A percentile compares a stretch with the other conserved stretches of the same genome.
These are phyloP conservation scores for Eueides isabella DNA, from an alignment of 1,140 invertebrate genomes.

Conservation along the genomic window DNA sequence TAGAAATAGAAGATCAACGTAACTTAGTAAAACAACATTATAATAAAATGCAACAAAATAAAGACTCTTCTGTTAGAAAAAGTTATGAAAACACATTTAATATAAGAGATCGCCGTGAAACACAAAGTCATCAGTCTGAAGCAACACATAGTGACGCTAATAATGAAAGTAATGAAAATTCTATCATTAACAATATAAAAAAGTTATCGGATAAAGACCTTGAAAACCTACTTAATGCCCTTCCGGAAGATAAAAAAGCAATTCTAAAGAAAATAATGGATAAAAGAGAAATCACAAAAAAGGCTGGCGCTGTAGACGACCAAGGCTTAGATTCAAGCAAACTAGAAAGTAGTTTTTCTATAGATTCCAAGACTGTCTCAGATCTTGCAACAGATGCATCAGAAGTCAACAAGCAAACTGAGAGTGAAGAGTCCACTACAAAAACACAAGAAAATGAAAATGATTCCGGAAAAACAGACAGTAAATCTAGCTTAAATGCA, in stretches of 20 bases:
- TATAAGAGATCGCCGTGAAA: conserved; percentile 55
- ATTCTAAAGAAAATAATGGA: conserved; percentile 70
- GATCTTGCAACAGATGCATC: conserved; percentile 44
- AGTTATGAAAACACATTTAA: conserved; percentile 24
- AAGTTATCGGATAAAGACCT: conserved; percentile 67
- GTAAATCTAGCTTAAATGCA: conserved; percentile 31
- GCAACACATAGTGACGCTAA: conserved; percentile 11
- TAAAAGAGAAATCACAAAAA: conserved; percentile 76
- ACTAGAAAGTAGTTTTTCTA: conserved; percentile 51
- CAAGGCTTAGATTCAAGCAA: conserved; percentile 60
- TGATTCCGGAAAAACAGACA: conserved; percentile 33
- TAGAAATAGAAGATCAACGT: conserved; percentile 18
- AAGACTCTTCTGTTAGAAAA: conserved; percentile 8
- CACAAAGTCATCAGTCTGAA: conserved; percentile 33
- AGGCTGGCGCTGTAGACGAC: conserved; percentile 66
- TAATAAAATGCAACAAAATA: conserved; percentile 25
- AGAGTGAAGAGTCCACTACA: conserved; percentile 37
- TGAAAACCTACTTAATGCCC: conserved; percentile 63
- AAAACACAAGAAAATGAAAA: conserved; percentile 45
- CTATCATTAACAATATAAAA: conserved; percentile 68
- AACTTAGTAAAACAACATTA: conserved; percentile 14
- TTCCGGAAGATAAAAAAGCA: conserved; percentile 67
- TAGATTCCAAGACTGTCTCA: conserved; percentile 39
- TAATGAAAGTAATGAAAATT: conserved; percentile 47
- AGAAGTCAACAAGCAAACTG: conserved; percentile 45